Conservation (phyloP, 2,113 vertebrate species). For the Aegypius monachus region DNA sequence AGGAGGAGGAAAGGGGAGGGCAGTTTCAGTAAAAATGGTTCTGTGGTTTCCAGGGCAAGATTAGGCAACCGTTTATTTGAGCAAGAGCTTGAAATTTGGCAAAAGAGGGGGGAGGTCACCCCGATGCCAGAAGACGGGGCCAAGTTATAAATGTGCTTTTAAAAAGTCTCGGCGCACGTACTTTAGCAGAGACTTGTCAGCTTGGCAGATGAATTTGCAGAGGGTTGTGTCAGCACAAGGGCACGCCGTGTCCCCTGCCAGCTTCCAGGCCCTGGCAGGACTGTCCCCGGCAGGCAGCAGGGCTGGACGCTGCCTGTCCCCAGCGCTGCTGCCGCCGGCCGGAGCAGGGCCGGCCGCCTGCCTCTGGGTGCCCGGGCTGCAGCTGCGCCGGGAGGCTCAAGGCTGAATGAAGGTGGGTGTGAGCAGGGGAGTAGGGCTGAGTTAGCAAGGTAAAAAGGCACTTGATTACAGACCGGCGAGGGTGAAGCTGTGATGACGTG, state of each 20-base stretch:
- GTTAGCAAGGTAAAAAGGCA: neutral
- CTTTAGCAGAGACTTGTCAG: neutral
- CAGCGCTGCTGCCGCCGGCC: neutral
- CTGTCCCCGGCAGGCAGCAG: neutral
- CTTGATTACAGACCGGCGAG: neutral
- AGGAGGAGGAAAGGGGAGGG: neutral
- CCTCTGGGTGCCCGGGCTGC: neutral
- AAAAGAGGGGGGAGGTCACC: neutral
- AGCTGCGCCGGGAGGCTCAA: accelerated
- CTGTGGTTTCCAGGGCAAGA: conserved; percentile 44
- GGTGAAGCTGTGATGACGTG: neutral
- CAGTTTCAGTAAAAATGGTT: conserved; percentile 45
- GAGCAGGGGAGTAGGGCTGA: neutral
- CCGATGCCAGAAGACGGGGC: neutral
- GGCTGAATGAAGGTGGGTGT: neutral
- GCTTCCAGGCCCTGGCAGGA: neutral
- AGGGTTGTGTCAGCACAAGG: neutral
- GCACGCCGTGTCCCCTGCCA: neutral
- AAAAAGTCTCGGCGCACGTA: neutral
- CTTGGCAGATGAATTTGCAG: neutral
- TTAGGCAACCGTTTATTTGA: conserved; percentile 48
- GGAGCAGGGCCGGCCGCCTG: neutral
- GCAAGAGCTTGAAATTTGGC: conserved; percentile 35
- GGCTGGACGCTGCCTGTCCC: neutral
- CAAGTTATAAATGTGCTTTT: conserved; percentile 28